These are phyloP conservation scores for Hydrotaea cyrtoneurina DNA, from an alignment of 2,888 invertebrate genomes.

Conservation along the genomic window DNA sequence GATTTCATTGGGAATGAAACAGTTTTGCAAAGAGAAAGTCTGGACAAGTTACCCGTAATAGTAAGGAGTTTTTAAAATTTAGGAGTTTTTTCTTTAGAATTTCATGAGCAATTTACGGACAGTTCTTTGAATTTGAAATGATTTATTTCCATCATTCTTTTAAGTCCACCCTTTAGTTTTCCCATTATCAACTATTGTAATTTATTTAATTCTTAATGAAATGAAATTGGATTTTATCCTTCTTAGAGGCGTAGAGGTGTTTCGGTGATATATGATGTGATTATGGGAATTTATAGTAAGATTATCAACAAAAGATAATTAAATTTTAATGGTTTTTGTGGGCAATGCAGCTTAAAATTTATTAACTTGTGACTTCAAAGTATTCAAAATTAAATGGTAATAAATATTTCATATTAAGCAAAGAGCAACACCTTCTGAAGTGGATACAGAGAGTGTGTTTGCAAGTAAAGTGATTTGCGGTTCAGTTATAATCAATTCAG, in stretches of 20 bases:
- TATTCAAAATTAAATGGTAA: neutral
- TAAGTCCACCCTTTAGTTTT: neutral
- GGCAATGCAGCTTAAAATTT: neutral
- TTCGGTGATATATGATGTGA: slow-evolving; percentile 13
- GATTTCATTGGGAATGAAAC: too few relatives aligned
- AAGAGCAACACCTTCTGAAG: neutral
- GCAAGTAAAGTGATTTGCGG: neutral
- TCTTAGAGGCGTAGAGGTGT: neutral
- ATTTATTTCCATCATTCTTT: too few relatives aligned
- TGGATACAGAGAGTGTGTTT: neutral
- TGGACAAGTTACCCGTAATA: too few relatives aligned
- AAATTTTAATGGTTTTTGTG: slow-evolving; percentile 23
- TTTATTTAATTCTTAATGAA: neutral
- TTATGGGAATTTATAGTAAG: slow-evolving; percentile 1
- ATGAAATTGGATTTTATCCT: neutral
- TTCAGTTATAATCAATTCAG: neutral
- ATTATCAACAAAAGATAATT: slow-evolving; percentile 20
- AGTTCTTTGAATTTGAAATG: too few relatives aligned
- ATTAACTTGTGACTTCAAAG: neutral
- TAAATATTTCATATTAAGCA: neutral
- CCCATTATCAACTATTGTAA: too few relatives aligned
- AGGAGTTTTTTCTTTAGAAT: too few relatives aligned
- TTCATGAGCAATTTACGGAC: too few relatives aligned
- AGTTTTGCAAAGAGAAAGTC: too few relatives aligned
- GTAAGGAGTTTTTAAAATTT: too few relatives aligned